phyloP scores from a whole-genome alignment of 2,888 invertebrate genomes.

The Silvanus unidentatus region DNA sequence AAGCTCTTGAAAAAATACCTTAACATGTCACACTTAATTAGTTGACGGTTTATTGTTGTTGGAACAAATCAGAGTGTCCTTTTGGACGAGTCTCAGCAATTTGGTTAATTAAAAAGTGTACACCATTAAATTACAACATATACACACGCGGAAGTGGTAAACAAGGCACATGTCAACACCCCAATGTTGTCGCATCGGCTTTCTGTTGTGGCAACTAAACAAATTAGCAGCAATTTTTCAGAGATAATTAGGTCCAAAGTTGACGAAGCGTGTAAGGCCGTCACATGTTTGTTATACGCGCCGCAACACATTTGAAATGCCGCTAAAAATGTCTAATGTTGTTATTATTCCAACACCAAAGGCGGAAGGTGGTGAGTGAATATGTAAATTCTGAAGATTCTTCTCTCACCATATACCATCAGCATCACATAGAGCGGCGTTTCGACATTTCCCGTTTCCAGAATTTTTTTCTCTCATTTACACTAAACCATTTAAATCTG shows the following conservation, averaged over 20 bases:
- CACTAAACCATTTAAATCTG: too few relatives aligned
- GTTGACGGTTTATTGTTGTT: too few relatives aligned
- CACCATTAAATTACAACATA: neutral
- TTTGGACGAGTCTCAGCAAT: too few relatives aligned
- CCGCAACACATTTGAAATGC: slow-evolving; percentile 9
- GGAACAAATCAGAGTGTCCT: too few relatives aligned
- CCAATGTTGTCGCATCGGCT: slow-evolving; percentile 17
- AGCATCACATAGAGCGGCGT: neutral
- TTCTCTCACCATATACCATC: neutral
- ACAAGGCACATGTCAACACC: slow-evolving; percentile 29
- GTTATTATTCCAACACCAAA: slow-evolving; percentile 1
- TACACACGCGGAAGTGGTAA: slow-evolving; percentile 22
- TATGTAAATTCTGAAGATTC: slow-evolving; percentile 14
- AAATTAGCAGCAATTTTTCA: slow-evolving; percentile 40
- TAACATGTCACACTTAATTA: too few relatives aligned
- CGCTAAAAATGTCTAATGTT: slow-evolving; percentile 4
- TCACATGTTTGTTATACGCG: slow-evolving; percentile 10
- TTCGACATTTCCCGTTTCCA: neutral
- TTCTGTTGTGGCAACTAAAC: slow-evolving; percentile 27
- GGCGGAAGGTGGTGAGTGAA: slow-evolving; percentile 8
- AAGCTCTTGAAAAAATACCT: too few relatives aligned
- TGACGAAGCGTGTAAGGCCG: slow-evolving; percentile 30
- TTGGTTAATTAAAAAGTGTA: too few relatives aligned
- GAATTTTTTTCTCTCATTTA: too few relatives aligned
- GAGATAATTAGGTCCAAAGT: slow-evolving; percentile 35